A percentile compares a stretch with the other conserved stretches of the same genome.
These are phyloP conservation scores for Rhamphomyia laevipes DNA, from an alignment of 2,888 invertebrate genomes.

Conservation along the genomic window DNA sequence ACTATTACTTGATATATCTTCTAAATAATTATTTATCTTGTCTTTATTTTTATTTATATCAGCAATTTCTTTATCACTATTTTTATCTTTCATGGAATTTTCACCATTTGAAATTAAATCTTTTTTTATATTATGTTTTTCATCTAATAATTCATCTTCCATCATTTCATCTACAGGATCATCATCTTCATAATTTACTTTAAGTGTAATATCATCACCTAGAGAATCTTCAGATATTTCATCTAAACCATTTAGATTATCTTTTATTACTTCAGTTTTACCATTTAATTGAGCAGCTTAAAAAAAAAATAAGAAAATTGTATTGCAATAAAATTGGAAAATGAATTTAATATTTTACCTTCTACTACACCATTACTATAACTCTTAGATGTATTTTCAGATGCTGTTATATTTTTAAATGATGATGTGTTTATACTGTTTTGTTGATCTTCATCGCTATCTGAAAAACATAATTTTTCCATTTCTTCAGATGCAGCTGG, in stretches of 20 bases:
- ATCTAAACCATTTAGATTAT: neutral
- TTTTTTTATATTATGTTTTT: neutral
- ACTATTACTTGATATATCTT: neutral
- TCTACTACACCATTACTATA: neutral
- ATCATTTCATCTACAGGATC: neutral
- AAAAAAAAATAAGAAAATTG: neutral
- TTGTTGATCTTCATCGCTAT: neutral
- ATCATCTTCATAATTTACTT: neutral
- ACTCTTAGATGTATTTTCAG: neutral
- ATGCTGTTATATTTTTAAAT: neutral
- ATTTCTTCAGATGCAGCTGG: constrained; percentile 3
- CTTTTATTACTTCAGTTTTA: neutral
- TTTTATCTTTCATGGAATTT: neutral
- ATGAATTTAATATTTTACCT: neutral
- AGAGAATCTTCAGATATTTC: neutral
- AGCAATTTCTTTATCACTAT: neutral
- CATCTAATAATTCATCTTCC: neutral
- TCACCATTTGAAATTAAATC: neutral
- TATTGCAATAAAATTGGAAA: neutral
- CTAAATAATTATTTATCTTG: neutral
- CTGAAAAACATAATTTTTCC: constrained; percentile 6
- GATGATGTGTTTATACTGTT: neutral
- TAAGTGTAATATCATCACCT: too few species aligned
- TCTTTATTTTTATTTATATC: neutral
- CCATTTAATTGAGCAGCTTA: neutral